phyloP scores from a whole-genome alignment of 2,888 invertebrate species.

The Hydroisotoma schaefferi region DNA sequence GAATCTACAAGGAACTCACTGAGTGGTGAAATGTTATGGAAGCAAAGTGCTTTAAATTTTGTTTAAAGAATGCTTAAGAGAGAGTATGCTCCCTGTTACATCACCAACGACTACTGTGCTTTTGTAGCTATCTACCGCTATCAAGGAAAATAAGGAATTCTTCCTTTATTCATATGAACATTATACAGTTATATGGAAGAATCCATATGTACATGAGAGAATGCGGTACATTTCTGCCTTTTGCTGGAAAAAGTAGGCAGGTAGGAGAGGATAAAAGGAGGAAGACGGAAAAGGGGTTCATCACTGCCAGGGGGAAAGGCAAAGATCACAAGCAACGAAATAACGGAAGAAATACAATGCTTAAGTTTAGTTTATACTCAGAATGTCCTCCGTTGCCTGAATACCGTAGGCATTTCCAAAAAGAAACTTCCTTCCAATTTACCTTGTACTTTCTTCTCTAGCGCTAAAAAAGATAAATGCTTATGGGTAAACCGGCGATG shows the following conservation, averaged over 20 bases:
- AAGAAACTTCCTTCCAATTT: constrained; percentile 3
- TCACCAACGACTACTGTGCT: too few species aligned
- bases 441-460: not conserved
- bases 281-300: constrained; percentile 2
- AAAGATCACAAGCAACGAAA: not conserved
- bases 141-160: too few species aligned
- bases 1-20: constrained; percentile 4
- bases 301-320: constrained; percentile 7
- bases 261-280: not conserved
- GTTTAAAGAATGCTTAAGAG: constrained; percentile 6
- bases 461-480: too few species aligned
- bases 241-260: too few species aligned
- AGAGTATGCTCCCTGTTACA: not conserved
- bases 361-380: too few species aligned
- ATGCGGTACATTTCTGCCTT: too few species aligned
- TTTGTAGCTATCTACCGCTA: too few species aligned
- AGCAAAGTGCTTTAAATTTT: constrained; percentile 6
- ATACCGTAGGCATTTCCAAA: not conserved
- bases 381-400: not conserved
- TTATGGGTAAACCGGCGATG: too few species aligned
- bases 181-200: too few species aligned
- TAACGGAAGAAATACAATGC: constrained; percentile 1
- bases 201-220: too few species aligned
- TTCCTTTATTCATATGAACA: too few species aligned
- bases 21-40: not conserved